These are phyloP conservation scores for Phocoena phocoena DNA, from an alignment of 2,113 vertebrate genomes.

Conservation along the genomic window DNA sequence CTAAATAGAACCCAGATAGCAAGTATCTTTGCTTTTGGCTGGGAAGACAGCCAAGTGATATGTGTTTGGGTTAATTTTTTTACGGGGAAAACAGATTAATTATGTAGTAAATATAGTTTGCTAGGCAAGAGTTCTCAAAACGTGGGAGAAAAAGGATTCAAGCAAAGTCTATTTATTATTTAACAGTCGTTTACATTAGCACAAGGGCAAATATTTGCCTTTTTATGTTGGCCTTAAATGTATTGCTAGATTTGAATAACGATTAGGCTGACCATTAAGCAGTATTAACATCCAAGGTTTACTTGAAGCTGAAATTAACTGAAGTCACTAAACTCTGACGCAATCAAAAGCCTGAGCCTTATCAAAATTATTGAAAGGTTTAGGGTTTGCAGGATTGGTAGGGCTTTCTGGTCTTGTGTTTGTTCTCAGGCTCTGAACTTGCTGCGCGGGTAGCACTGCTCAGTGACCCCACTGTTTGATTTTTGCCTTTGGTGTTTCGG, in stretches of 20 bases:
- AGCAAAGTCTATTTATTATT: slow-evolving; percentile 39
- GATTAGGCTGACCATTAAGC: slow-evolving; percentile 57
- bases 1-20: slow-evolving; percentile 9
- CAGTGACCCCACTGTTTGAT: neutral
- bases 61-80: slow-evolving; percentile 51
- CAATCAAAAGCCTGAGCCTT: neutral
- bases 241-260: slow-evolving; percentile 62
- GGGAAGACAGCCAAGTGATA: slow-evolving; percentile 64
- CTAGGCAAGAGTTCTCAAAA: slow-evolving; percentile 49
- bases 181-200: slow-evolving; percentile 46
- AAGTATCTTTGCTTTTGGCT: slow-evolving; percentile 32
- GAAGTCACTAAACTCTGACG: neutral
- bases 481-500: neutral
- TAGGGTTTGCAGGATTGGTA: neutral
- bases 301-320: neutral
- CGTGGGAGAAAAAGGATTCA: slow-evolving; percentile 10
- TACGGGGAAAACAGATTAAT: slow-evolving; percentile 61
- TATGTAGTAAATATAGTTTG: slow-evolving; percentile 58
- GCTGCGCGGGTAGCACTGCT: neutral
- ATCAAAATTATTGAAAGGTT: neutral
- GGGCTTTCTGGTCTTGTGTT: neutral
- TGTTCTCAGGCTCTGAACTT: neutral
- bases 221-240: slow-evolving; percentile 48
- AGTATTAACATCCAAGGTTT: slow-evolving; percentile 7
- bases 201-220: slow-evolving; percentile 65